Conservation (phyloP, 2,113 vertebrate species). For the Nansenia antarctica region DNA sequence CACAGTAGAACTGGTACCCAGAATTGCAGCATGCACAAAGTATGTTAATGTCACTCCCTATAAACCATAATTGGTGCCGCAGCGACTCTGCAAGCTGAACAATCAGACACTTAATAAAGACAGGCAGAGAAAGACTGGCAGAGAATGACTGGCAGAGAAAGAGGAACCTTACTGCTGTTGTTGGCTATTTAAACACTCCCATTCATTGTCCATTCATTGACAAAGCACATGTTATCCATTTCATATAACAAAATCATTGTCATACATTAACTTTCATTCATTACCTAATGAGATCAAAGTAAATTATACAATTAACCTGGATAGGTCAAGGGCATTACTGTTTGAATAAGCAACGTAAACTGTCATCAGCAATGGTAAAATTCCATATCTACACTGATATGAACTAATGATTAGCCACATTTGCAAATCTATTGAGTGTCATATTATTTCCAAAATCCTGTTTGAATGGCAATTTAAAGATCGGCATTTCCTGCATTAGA, state of each 20-base stretch:
- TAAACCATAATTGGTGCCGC: conserved; percentile 40
- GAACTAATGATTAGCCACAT: background rate
- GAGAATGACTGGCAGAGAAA: background rate
- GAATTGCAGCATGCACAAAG: conserved; percentile 50
- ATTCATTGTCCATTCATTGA: background rate
- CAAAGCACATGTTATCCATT: background rate
- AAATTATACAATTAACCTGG: background rate
- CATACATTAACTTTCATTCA: background rate
- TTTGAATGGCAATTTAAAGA: background rate
- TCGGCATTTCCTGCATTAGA: background rate
- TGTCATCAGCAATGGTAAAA: background rate
- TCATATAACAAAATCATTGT: background rate
- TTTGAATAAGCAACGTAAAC: background rate
- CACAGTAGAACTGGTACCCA: conserved; percentile 6
- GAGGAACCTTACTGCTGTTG: background rate
- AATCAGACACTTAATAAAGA: background rate
- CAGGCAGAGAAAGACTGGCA: background rate
- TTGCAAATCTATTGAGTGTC: background rate
- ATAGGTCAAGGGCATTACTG: background rate
- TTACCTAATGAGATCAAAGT: background rate
- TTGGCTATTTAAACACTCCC: background rate
- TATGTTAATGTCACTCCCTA: conserved; percentile 37
- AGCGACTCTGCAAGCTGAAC: background rate
- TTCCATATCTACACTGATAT: background rate
- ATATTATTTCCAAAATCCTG: background rate